A percentile compares a stretch with the other conserved stretches of the same genome.
phyloP scores from a whole-genome alignment of 2,113 vertebrate genomes.

The Hippocampus zosterae region DNA sequence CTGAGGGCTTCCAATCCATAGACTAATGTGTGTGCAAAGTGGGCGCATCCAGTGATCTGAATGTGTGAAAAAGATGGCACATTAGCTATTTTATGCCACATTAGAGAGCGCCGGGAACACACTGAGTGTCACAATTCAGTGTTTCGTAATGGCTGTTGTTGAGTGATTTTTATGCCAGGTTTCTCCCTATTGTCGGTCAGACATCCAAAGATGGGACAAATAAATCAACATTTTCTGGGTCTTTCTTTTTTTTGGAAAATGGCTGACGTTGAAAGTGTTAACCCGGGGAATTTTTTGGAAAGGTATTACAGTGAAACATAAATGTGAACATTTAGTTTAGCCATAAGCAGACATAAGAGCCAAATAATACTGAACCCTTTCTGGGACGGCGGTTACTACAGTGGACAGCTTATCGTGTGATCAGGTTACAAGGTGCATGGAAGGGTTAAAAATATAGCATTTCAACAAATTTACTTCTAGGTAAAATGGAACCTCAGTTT shows the following conservation, averaged over 20 bases:
- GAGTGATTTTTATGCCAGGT: not conserved
- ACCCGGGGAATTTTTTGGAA: not conserved
- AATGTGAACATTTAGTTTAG: too few relatives aligned
- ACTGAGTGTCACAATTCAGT: not conserved
- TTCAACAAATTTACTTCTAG: not conserved
- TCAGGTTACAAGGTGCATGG: too few relatives aligned
- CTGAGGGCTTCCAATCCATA: constrained; percentile 43
- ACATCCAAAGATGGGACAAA: not conserved
- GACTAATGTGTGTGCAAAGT: constrained; percentile 32
- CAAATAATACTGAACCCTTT: not conserved
- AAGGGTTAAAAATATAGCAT: too few relatives aligned
- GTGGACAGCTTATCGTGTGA: too few relatives aligned
- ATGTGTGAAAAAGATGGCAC: not conserved
- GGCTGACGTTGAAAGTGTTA: not conserved
- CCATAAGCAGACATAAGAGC: not conserved
- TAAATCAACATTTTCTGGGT: not conserved
- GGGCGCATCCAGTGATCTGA: constrained; percentile 17
- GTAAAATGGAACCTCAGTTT: not conserved
- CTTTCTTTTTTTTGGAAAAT: not conserved
- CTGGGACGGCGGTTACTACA: too few relatives aligned
- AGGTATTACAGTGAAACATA: not conserved
- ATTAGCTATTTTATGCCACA: constrained; percentile 3
- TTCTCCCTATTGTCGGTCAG: not conserved
- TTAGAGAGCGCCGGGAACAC: not conserved
- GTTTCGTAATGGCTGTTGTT: not conserved